Base-by-base conservation (phyloP, 2,113 vertebrate species). In the Isurus oxyrinchus region DNA sequence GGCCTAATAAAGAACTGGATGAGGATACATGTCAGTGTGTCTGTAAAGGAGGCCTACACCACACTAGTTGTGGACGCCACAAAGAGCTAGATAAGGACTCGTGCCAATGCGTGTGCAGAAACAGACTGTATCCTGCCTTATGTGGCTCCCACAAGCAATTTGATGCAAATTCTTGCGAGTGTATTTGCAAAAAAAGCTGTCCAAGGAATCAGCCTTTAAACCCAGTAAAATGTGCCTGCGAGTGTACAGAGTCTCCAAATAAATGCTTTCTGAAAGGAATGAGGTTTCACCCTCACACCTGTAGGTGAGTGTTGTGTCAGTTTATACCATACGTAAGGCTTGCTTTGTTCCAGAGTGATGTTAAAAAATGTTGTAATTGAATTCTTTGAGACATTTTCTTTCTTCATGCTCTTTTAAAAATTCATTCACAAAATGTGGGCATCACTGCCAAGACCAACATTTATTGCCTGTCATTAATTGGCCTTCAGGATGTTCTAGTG, bases 181-280 rank as follows among this genome's bases (percentile, higher is more conserved):
- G 99, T 97, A 96, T 97, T 2, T 99, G 99, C 96, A 98, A 97
- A 97, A 99, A 97, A 97, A 97, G 97, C 66, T 99, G 99, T 97
- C 99, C 99, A 0, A 98, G 97, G 96, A 98, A 98, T 97, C 99
- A 99, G 96, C 99, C 99, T 0, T 97, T 99, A 96, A 99, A 99
- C 97, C 98, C 97, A 96, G 97, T 97, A 96, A 99, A 98, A 96
- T 99, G 99, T 96, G 40, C 97, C 97, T 99, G 99, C 96, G 99
- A 99, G 97, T 99, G 99, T 97, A 98, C 98, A 97, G 99, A 99
- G 98, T 98, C 98, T 1, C 98, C 98, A 86, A 99, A 98, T 94
- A 99, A 98, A 97, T 99, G 99, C 97, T 99, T 99, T 97, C 97
- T 99, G 59, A 99, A 98, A 97, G 99, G 99, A 97, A 98, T 98